Percentiles rank a stretch among this genome's conserved stretches.
Conservation (phyloP, 92 coral and sea anemone genomes). For the Hydrozoanthus gracilis region DNA sequence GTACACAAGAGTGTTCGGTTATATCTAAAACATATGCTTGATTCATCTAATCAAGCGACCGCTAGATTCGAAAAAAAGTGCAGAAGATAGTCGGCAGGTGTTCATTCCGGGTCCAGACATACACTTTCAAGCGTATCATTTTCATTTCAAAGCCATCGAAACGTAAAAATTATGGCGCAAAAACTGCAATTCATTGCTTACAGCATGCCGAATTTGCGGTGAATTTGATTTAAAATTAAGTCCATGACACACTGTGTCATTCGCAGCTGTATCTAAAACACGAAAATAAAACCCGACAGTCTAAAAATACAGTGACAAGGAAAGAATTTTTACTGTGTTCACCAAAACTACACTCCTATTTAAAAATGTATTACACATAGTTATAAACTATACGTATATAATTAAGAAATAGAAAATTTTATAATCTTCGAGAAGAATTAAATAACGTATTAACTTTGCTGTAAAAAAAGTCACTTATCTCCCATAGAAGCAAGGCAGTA, state of each 20-base stretch:
- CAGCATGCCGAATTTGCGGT: background rate
- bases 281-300: background rate
- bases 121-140: background rate
- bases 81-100: too few species aligned
- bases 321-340: background rate
- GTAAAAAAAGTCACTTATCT: background rate
- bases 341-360: background rate
- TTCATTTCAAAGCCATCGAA: background rate
- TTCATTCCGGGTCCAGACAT: too few species aligned
- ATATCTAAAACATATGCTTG: too few species aligned
- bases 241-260: background rate
- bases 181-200: background rate
- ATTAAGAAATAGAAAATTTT: too few species aligned
- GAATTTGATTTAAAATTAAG: background rate
- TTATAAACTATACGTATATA: too few species aligned
- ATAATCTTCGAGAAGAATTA: background rate
- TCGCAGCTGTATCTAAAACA: background rate
- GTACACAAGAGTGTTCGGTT: too few species aligned
- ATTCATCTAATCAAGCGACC: too few species aligned
- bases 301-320: background rate
- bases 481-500: slow-evolving; percentile 1
- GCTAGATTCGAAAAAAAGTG: too few species aligned
- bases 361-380: background rate
- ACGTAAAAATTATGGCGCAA: background rate
- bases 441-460: background rate